phyloP scores from a whole-genome alignment of 2,888 invertebrate species.

The Drosophila nr. fundita region DNA sequence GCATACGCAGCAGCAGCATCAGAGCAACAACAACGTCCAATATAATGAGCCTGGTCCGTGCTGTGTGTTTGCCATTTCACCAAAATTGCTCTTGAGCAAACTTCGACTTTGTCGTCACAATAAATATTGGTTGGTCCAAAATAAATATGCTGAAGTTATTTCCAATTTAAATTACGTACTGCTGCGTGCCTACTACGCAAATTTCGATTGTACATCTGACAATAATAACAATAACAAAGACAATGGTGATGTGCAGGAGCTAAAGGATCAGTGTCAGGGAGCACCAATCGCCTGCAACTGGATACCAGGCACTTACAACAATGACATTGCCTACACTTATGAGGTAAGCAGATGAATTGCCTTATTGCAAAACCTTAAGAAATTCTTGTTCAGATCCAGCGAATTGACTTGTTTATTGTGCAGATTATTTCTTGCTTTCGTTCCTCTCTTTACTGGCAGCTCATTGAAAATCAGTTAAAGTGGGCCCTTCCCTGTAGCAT shows the following conservation, averaged over 20 bases:
- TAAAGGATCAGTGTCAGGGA: conserved; percentile 13
- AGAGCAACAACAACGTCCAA: conserved; percentile 32
- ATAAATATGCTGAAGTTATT: conserved; percentile 85
- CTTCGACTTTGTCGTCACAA: conserved; percentile 84
- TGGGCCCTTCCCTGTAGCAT: conserved; percentile 17
- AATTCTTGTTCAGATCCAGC: conserved; percentile 31
- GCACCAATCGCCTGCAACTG: conserved; percentile 37
- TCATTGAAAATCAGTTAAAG: conserved; percentile 58
- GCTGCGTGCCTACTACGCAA: conserved; percentile 82
- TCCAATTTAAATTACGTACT: conserved; percentile 84
- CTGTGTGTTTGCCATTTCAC: conserved; percentile 81
- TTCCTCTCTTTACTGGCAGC: conserved; percentile 8
- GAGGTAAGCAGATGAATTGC: conserved; percentile 83
- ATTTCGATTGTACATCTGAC: conserved; percentile 66
- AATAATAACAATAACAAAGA: conserved; percentile 44
- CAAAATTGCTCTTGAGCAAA: conserved; percentile 85
- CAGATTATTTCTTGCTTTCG: conserved; percentile 57
- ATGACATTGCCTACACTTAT: conserved; percentile 82
- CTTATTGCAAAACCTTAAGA: conserved; percentile 58
- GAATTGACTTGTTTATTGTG: conserved; percentile 69
- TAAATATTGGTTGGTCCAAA: conserved; percentile 85
- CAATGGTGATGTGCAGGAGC: conserved; percentile 13
- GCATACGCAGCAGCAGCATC: conserved; percentile 31
- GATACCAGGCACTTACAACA: conserved; percentile 50
- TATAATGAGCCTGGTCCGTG: conserved; percentile 71